Conservation (phyloP, 2,888 invertebrate species). For the Callinectes sapidus region DNA sequence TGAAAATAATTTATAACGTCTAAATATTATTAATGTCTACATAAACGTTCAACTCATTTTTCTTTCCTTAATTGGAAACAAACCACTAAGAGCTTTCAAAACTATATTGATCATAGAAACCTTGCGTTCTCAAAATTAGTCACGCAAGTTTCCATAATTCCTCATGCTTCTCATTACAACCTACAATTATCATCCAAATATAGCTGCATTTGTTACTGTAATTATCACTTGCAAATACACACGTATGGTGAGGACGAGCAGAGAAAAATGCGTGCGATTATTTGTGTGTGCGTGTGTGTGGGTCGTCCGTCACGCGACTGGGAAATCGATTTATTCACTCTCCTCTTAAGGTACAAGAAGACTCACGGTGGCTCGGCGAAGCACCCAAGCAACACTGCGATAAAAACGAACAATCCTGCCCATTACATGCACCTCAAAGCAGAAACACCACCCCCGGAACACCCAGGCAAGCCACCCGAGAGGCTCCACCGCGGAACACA, state of each 20-base stretch:
- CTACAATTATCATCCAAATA: neutral
- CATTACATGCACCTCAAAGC: neutral
- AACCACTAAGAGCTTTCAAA: neutral
- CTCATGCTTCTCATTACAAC: neutral
- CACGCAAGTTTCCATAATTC: neutral
- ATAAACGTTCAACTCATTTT: neutral
- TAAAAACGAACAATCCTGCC: neutral
- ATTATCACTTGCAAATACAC: neutral
- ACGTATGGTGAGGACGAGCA: neutral
- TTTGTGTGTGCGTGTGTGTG: constrained; percentile 17
- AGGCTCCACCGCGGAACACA: neutral
- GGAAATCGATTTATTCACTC: constrained; percentile 1
- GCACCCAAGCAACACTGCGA: neutral
- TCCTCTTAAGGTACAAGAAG: neutral
- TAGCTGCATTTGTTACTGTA: neutral
- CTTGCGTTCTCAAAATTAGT: neutral
- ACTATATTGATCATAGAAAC: neutral
- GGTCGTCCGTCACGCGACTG: neutral
- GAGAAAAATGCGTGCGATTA: constrained; percentile 10
- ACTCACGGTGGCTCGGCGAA: neutral
- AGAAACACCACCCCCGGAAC: neutral
- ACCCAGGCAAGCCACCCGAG: neutral
- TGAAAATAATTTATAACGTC: neutral
- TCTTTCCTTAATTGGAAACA: neutral
- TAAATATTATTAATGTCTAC: neutral